A percentile compares a stretch with the other conserved stretches of the same genome.
phyloP scores from a whole-genome alignment of 1,140 invertebrate species.

The Alviniconcha marisindica region DNA sequence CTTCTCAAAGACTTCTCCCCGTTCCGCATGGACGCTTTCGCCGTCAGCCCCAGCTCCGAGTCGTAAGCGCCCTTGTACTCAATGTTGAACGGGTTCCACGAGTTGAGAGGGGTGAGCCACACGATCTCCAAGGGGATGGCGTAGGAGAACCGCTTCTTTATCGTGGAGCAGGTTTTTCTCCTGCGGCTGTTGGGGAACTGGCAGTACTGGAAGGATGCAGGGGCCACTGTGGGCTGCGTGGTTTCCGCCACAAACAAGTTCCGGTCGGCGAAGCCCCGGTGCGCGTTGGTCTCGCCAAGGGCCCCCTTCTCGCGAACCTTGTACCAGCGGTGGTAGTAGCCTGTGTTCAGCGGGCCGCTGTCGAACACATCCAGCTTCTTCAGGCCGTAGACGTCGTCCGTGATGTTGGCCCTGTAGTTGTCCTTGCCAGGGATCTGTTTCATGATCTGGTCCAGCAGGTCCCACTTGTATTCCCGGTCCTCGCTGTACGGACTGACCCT shows the following conservation, averaged over 20 bases:
- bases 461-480: neutral
- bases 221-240: slow-evolving; percentile 51
- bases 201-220: slow-evolving; percentile 36
- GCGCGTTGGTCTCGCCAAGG: slow-evolving; percentile 55
- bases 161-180: slow-evolving; percentile 36
- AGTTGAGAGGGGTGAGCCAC: slow-evolving; percentile 63
- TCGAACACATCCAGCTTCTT: slow-evolving; percentile 11
- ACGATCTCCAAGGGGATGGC: slow-evolving; percentile 68
- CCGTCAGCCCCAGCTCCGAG: neutral
- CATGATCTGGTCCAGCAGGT: slow-evolving; percentile 62
- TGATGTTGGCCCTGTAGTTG: slow-evolving; percentile 59
- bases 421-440: slow-evolving; percentile 66
- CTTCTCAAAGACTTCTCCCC: slow-evolving; percentile 49
- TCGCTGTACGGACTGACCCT: no score
- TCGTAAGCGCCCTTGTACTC: slow-evolving; percentile 10
- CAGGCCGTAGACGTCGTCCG: slow-evolving; percentile 15
- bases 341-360: slow-evolving; percentile 55
- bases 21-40: slow-evolving; percentile 39
- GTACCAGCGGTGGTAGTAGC: slow-evolving; percentile 61
- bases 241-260: slow-evolving; percentile 63
- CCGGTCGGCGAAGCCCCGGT: slow-evolving; percentile 62
- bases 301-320: slow-evolving; percentile 49
- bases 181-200: no score
- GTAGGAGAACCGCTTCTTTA: slow-evolving; percentile 51
- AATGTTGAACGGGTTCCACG: slow-evolving; percentile 67